A percentile compares a stretch with the other conserved stretches of the same genome.
Evolutionary conservation across 2,797 vertebrate genomes (phyloP).

Genomic region (Siniperca obscura): DNA sequence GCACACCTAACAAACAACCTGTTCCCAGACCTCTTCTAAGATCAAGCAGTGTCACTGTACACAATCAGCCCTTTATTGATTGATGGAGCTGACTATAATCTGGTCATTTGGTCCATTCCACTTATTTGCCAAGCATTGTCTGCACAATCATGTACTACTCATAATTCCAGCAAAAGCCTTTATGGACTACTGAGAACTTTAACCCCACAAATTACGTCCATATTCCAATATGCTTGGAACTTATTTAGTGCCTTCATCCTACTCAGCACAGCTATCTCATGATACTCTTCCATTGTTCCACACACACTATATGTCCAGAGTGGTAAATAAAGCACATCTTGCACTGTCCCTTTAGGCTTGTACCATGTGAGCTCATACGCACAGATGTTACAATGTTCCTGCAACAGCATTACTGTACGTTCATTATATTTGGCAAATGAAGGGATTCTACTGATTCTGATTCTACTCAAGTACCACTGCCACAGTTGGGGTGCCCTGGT

Average conservation of each 20-base stretch:
- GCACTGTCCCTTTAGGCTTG: slow-evolving; percentile 2
- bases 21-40: not conserved
- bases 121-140: slow-evolving; percentile 26
- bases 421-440: slow-evolving; percentile 53
- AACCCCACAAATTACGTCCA: slow-evolving; percentile 14
- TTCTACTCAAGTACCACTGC: not conserved
- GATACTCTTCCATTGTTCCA: slow-evolving; percentile 10
- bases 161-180: slow-evolving; percentile 33
- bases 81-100: slow-evolving; percentile 23
- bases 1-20: not conserved
- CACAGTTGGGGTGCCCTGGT: no score
- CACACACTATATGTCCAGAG: slow-evolving; percentile 7
- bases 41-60: not conserved
- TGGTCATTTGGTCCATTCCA: slow-evolving; percentile 48
- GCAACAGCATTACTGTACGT: slow-evolving; percentile 18
- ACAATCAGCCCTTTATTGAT: not conserved
- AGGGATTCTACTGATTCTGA: slow-evolving; percentile 5
- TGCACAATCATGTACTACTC: slow-evolving; percentile 21
- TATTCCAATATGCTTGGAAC: slow-evolving; percentile 25
- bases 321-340: slow-evolving; percentile 20
- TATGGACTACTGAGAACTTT: slow-evolving; percentile 33
- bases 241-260: slow-evolving; percentile 14
- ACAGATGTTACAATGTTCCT: slow-evolving; percentile 26
- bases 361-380: not conserved
- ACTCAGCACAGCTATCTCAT: not conserved